A percentile compares a stretch with the other conserved stretches of the same genome.
Evolutionary conservation across 64 coral and sea anemone genomes (phyloP).

Genomic region (Hydrozoanthus tunicans): DNA sequence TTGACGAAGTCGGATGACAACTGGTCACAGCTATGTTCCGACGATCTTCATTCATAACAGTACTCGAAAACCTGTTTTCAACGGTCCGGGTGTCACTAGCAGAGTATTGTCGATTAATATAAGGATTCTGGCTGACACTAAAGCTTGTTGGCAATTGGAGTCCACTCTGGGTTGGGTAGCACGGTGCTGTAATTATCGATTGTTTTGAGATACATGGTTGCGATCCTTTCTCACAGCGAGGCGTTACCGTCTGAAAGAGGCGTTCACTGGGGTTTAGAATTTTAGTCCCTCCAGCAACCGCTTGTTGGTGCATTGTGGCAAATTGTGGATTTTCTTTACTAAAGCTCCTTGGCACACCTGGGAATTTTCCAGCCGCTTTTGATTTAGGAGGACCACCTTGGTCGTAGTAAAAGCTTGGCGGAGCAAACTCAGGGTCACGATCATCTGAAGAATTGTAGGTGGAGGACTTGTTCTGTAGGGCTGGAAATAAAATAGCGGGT

Average conservation of each 20-base stretch:
- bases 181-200: background rate
- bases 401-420: constrained; percentile 90
- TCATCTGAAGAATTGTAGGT: constrained; percentile 60
- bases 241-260: background rate
- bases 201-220: background rate
- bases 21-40: background rate
- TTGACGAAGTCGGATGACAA: background rate
- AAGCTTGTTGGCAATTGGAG: background rate
- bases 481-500: constrained; percentile 35
- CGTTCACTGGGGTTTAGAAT: too few relatives aligned
- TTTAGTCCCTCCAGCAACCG: background rate
- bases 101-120: background rate
- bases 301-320: background rate
- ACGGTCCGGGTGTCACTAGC: background rate
- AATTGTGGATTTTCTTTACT: background rate
- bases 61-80: background rate
- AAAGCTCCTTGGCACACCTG: background rate
- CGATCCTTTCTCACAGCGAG: background rate
- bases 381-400: background rate
- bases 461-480: constrained; percentile 56
- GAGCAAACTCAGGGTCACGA: constrained; percentile 80
- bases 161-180: background rate
- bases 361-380: background rate
- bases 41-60: background rate
- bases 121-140: background rate